These are phyloP conservation scores for Eriosoma lanigerum DNA, from an alignment of 1,140 invertebrate genomes.

Conservation along the genomic window DNA sequence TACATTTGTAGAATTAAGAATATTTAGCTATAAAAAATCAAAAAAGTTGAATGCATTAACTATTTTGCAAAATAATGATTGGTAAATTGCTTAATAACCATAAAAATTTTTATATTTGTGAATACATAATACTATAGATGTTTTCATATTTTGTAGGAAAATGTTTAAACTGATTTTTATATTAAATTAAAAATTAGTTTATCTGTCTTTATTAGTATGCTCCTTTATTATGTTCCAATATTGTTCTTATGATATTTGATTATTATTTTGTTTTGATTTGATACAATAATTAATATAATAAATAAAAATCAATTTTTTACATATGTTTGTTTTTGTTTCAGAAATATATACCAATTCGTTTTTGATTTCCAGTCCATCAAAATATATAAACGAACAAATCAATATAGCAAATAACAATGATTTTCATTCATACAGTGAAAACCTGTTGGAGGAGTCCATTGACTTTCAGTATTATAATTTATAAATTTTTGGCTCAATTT, in stretches of 20 bases:
- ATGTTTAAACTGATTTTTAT: neutral
- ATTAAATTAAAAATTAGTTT: conserved; percentile 1
- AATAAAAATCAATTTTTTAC: conserved; percentile 31
- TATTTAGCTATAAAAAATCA: no score
- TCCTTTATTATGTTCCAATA: no score
- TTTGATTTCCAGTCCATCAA: conserved; percentile 51
- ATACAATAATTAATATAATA: neutral
- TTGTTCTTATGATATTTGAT: neutral
- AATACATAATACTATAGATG: no score
- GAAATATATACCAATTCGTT: conserved; percentile 49
- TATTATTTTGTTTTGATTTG: neutral
- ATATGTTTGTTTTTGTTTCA: conserved; percentile 45
- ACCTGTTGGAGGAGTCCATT: conserved; percentile 44
- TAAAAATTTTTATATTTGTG: no score
- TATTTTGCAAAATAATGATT: no score
- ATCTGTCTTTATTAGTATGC: no score
- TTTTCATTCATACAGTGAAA: conserved; percentile 45
- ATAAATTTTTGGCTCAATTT: conserved; percentile 30
- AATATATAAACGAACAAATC: conserved; percentile 42
- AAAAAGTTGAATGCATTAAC: no score
- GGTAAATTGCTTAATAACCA: no score
- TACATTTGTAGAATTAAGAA: no score
- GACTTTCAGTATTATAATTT: conserved; percentile 50
- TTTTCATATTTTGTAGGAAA: neutral
- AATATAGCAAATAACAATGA: conserved; percentile 39